These are phyloP conservation scores for Drosophila yooni DNA, from an alignment of 2,888 invertebrate genomes.

Conservation along the genomic window DNA sequence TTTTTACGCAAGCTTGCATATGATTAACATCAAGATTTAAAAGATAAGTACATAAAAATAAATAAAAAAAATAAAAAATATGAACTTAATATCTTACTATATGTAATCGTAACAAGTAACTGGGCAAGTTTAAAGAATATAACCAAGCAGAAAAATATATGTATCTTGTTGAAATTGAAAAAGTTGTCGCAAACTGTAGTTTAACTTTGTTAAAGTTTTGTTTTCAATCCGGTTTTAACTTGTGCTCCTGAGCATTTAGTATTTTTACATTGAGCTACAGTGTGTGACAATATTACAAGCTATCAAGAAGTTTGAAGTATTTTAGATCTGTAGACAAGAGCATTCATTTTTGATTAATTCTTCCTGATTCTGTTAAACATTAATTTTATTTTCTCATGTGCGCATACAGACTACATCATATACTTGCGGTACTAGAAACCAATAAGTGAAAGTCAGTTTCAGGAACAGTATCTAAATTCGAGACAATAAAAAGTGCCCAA, in stretches of 20 bases:
- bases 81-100: neutral
- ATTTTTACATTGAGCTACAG: neutral
- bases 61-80: neutral
- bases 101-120: neutral
- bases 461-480: slow-evolving; percentile 1
- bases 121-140: neutral
- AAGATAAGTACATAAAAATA: neutral
- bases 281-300: neutral
- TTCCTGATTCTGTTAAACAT: neutral
- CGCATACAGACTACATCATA: neutral
- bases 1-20: neutral
- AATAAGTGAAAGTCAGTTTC: slow-evolving; percentile 5
- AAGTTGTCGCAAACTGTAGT: neutral
- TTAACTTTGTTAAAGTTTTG: neutral
- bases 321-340: neutral
- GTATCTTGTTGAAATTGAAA: neutral
- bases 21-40: neutral
- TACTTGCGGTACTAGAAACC: neutral
- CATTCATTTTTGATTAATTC: neutral
- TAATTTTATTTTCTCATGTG: neutral
- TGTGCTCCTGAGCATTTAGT: neutral
- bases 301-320: neutral
- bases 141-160: neutral
- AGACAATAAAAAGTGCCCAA: neutral
- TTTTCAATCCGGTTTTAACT: neutral